phyloP scores from a whole-genome alignment of 2,888 invertebrate species.

The Acanthosepion lycidas region DNA sequence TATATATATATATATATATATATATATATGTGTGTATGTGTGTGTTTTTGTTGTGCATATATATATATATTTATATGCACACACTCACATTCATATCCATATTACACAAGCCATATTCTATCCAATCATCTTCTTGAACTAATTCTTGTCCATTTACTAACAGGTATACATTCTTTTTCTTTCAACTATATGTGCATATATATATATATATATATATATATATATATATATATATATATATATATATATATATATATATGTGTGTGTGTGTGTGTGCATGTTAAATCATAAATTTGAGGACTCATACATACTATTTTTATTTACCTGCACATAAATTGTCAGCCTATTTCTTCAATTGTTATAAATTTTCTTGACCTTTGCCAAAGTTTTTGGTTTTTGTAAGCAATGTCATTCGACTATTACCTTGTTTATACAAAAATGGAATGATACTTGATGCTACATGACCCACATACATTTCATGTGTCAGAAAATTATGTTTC shows the following conservation, averaged over 20 bases:
- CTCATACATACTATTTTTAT: neutral
- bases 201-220: too few species aligned
- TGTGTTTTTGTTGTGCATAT: too few species aligned
- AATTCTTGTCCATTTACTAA: neutral
- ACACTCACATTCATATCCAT: neutral
- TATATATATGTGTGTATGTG: too few species aligned
- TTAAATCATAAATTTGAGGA: too few species aligned
- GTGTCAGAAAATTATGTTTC: neutral
- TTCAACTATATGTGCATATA: neutral
- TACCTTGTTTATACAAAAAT: neutral
- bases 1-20: too few species aligned
- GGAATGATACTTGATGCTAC: neutral
- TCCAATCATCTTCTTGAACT: neutral
- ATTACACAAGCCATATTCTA: neutral
- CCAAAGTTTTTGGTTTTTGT: neutral
- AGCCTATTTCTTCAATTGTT: neutral
- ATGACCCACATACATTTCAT: neutral
- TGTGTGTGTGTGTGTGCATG: too few species aligned
- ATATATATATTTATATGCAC: too few species aligned
- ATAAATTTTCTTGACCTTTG: neutral
- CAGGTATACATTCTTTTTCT: neutral
- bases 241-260: too few species aligned
- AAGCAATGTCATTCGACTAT: neutral
- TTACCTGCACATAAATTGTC: neutral
- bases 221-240: too few species aligned